Conservation (phyloP, 1,140 invertebrate species). For the Delia radicum region DNA sequence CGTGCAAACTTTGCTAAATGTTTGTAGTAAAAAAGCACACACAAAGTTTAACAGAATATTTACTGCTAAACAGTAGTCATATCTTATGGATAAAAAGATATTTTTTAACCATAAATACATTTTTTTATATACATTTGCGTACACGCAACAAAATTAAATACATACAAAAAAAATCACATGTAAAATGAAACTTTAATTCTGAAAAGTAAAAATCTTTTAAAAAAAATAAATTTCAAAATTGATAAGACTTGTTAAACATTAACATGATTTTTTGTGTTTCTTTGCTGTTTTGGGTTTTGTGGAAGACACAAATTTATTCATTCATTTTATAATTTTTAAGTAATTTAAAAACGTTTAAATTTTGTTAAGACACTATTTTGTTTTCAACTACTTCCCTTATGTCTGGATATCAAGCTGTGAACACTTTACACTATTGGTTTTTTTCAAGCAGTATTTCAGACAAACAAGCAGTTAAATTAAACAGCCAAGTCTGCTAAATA, state of each 20-base stretch:
- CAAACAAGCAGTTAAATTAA: background rate
- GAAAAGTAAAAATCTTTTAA: too few relatives aligned
- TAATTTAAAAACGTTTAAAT: conserved; percentile 20
- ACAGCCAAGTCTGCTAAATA: too few relatives aligned
- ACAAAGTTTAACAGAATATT: background rate
- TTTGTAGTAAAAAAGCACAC: background rate
- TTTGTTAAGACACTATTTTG: background rate
- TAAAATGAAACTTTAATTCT: too few relatives aligned
- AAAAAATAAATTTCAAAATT: too few relatives aligned
- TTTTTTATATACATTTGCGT: background rate
- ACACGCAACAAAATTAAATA: background rate
- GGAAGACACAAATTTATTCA: background rate
- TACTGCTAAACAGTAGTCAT: background rate
- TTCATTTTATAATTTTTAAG: too few relatives aligned
- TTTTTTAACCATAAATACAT: background rate
- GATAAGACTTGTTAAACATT: background rate
- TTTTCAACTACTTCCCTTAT: background rate
- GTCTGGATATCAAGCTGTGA: conserved; percentile 19
- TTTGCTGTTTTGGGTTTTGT: too few relatives aligned
- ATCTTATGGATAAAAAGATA: background rate
- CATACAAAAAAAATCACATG: too few relatives aligned
- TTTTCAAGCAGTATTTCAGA: too few relatives aligned
- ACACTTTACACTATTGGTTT: conserved; percentile 18
- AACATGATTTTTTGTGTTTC: background rate
- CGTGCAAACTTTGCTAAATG: background rate